Base-by-base conservation (phyloP, 2,888 invertebrate species). In the Unio delphinus region DNA sequence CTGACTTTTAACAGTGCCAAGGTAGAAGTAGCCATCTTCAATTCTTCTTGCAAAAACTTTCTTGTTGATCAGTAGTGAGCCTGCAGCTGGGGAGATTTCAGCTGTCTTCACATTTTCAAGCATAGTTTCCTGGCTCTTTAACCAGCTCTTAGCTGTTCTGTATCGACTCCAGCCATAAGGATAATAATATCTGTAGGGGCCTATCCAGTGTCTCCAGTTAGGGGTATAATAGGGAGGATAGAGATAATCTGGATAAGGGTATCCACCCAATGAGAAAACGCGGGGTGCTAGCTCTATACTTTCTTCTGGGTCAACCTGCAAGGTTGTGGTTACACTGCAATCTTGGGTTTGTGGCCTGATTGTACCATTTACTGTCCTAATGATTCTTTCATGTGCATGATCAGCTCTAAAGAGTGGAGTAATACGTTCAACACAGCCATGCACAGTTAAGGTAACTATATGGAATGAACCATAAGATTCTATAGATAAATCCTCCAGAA, bases 401-500 rank as follows among this genome's bases (percentile, higher is more conserved):
- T 88, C 86, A 17, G 86, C 78, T 23, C 84, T 71, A 69, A 86
- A 89, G 7, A 89, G 78, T 7, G 88, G 88, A 26, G 84, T 87
- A 30, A 89, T 79, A 60, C 84, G 78, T 67, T 89, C 89, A 8
- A 89, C 83, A 68, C 85, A 85, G 18, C 88, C 88, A 73, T 87
- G 86, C 54, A 80, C 78, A 8, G 87, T 83, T 26, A 89, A 76
- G 7, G 83, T 80, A 30, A 86, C 82, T 59, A 88, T 83, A 67
- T 87, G 86, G 67, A 89, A 86, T 57, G 89, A 89, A 15, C 89
- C 90, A 75, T 83, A 88, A 0, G 89, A 87, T 72, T 89, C 88
- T 34, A 83, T 80, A 7, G 89, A 85, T 28, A 90, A 75, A 76
- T 88, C 87, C 70, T 87, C 86, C 26, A 89, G 77, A 69, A 89